Evolutionary conservation across 2,797 vertebrate genomes (phyloP).

Genomic region (Botia almorhae): DNA sequence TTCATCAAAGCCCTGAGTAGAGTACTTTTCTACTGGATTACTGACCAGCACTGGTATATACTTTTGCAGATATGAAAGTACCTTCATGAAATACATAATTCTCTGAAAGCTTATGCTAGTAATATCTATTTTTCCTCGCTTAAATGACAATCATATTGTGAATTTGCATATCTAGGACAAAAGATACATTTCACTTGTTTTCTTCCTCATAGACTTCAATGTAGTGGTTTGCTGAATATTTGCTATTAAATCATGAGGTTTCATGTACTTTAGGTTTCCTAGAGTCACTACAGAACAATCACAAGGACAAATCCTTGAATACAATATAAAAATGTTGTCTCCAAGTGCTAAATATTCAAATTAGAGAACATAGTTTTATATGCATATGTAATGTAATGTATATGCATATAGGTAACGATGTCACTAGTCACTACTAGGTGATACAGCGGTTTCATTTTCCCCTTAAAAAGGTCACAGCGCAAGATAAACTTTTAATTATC

Average conservation of each 20-base stretch:
- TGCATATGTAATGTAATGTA: no score
- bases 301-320: neutral
- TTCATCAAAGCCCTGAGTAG: slow-evolving; percentile 39
- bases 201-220: no score
- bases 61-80: slow-evolving; percentile 10
- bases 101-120: neutral
- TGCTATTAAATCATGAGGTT: neutral
- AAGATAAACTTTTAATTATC: neutral
- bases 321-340: neutral
- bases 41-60: slow-evolving; percentile 16
- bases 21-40: neutral
- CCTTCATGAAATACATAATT: slow-evolving; percentile 2
- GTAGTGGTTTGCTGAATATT: neutral
- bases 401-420: neutral
- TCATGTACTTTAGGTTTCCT: neutral
- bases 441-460: neutral
- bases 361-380: neutral
- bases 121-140: neutral
- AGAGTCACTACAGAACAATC: no score
- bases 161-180: neutral
- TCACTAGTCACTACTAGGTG: neutral
- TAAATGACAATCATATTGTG: neutral
- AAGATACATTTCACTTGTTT: neutral
- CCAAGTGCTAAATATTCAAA: neutral
- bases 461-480: slow-evolving; percentile 16